These are phyloP conservation scores for Antheraea assamensis DNA, from an alignment of 2,888 invertebrate species.

Conservation along the genomic window DNA sequence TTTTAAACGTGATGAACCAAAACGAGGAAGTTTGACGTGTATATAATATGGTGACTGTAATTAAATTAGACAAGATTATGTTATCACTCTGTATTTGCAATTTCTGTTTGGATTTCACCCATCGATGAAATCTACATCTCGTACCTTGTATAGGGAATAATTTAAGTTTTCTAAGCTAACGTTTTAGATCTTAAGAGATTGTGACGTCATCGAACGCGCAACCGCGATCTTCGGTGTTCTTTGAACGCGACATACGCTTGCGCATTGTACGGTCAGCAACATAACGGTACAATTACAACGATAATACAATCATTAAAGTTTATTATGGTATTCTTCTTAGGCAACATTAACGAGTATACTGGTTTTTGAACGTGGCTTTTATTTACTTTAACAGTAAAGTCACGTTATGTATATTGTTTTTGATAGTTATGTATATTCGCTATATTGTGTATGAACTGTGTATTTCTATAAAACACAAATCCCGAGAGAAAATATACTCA, in stretches of 20 bases:
- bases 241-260: constrained; percentile 54
- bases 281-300: constrained; percentile 17
- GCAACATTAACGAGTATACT: neutral
- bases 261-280: constrained; percentile 34
- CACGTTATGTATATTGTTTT: neutral
- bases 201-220: constrained; percentile 44
- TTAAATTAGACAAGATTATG: neutral
- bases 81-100: neutral
- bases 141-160: neutral
- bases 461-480: neutral
- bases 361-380: neutral
- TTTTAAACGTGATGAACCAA: no score
- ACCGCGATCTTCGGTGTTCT: constrained; percentile 48
- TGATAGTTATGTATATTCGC: neutral
- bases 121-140: neutral
- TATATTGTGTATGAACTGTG: neutral
- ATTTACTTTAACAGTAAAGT: neutral
- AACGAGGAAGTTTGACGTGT: no score
- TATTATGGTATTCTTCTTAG: neutral
- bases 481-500: neutral
- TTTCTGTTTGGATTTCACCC: neutral
- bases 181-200: constrained; percentile 26
- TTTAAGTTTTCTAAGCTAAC: neutral
- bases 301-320: neutral
- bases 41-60: neutral